phyloP scores from a whole-genome alignment of 2,888 invertebrate species.

The Pristionchus mayeri region DNA sequence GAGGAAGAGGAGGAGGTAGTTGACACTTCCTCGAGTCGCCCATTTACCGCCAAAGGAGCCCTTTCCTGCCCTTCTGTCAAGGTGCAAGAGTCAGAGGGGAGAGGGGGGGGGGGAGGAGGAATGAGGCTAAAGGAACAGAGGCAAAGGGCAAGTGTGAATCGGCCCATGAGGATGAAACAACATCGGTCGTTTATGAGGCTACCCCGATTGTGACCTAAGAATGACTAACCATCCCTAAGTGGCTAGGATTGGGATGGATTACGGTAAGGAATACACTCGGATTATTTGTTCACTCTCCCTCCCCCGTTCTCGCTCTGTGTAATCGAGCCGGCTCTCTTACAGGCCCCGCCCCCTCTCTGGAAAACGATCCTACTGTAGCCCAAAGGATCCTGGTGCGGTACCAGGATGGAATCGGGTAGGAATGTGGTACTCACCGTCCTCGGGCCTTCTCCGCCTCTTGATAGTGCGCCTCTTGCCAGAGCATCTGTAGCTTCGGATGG shows the following conservation, averaged over 20 bases:
- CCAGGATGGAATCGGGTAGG: background rate
- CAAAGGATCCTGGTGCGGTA: background rate
- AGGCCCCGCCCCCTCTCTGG: conserved; percentile 26
- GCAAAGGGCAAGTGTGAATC: background rate
- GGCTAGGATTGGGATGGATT: background rate
- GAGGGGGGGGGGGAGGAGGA: no score
- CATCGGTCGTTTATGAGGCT: background rate
- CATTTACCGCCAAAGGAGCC: conserved; percentile 46
- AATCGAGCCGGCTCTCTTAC: conserved; percentile 16
- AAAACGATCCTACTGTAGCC: conserved; percentile 1
- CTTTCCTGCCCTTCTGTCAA: conserved; percentile 24
- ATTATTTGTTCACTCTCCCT: background rate
- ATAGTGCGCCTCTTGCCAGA: conserved; percentile 95
- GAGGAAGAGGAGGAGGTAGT: background rate
- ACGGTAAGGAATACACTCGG: background rate
- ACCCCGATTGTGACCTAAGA: background rate
- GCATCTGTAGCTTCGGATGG: conserved; percentile 88
- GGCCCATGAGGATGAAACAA: background rate
- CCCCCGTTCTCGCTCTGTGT: conserved; percentile 2
- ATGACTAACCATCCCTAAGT: background rate
- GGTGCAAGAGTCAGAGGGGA: conserved; percentile 36
- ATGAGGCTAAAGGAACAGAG: background rate
- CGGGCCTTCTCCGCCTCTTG: conserved; percentile 92
- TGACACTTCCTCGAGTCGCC: conserved; percentile 38
- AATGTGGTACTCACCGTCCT: conserved; percentile 83